Evolutionary conservation across 1,140 invertebrate genomes (phyloP).

Genomic region (Zaprionus capensis): DNA sequence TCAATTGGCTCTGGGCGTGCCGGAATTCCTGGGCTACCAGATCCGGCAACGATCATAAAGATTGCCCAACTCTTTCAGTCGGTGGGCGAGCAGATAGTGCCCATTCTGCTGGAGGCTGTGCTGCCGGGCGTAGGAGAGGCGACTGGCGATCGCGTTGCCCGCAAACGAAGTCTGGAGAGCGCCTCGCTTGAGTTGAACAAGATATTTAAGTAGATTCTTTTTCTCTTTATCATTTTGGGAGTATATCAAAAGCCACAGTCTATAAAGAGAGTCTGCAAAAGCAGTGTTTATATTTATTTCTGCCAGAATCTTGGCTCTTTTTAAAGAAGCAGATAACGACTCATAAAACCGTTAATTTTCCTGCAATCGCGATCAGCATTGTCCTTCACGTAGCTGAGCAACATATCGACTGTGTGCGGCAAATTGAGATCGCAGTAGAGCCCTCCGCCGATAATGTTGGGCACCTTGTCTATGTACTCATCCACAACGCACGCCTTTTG

Average conservation of each 20-base stretch:
- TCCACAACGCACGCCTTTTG: neutral
- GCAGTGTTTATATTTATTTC: too few relatives aligned
- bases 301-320: neutral
- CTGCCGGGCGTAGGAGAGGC: conserved; percentile 51
- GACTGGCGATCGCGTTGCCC: conserved; percentile 47
- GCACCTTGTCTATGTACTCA: neutral
- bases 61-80: conserved; percentile 73
- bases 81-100: conserved; percentile 73
- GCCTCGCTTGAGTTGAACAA: conserved; percentile 24
- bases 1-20: conserved; percentile 29
- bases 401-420: neutral
- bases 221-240: neutral
- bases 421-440: conserved; percentile 23
- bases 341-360: neutral
- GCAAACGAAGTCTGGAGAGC: conserved; percentile 41
- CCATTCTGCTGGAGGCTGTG: conserved; percentile 71
- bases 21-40: conserved; percentile 76
- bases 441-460: conserved; percentile 5
- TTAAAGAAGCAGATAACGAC: neutral
- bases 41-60: conserved; percentile 77
- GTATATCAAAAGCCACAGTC: too few relatives aligned
- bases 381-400: neutral
- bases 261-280: too few relatives aligned
- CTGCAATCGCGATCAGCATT: conserved; percentile 11
- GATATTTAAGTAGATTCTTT: neutral